A percentile compares a stretch with the other conserved stretches of the same genome.
phyloP scores from a whole-genome alignment of 2,888 invertebrate species.

The Tetragnatha montana region DNA sequence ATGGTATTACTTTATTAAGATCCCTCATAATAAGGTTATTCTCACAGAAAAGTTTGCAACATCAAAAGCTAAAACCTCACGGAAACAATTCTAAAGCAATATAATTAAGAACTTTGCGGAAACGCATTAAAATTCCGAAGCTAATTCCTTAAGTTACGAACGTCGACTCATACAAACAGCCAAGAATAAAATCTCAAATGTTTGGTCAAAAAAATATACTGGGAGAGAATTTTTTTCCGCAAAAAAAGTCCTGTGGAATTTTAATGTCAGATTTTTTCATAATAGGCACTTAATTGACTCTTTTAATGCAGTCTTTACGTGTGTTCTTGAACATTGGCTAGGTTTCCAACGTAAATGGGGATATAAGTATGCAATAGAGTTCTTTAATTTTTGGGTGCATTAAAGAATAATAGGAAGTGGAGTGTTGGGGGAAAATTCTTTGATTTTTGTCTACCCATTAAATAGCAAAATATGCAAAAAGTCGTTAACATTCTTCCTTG shows the following conservation, averaged over 20 bases:
- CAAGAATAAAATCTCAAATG: conserved; percentile 50
- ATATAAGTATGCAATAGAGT: conserved; percentile 26
- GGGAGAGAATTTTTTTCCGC: not conserved
- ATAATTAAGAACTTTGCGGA: conserved; percentile 68
- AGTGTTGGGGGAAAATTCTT: conserved; percentile 13
- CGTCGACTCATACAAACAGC: conserved; percentile 7
- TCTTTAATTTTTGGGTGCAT: conserved; percentile 24
- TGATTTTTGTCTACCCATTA: conserved; percentile 27
- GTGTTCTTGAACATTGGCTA: not conserved
- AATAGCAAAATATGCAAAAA: not conserved
- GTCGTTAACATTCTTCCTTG: conserved; percentile 14
- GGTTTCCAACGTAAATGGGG: conserved; percentile 33
- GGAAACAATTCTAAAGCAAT: conserved; percentile 61
- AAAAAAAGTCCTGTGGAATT: conserved; percentile 51
- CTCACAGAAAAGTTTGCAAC: not conserved
- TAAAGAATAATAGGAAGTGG: conserved; percentile 10
- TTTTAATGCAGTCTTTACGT: conserved; percentile 46
- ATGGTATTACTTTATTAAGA: too few species aligned
- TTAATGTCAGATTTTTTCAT: conserved; percentile 62
- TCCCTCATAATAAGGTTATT: not conserved
- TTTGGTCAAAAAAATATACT: conserved; percentile 5
- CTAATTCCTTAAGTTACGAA: conserved; percentile 55
- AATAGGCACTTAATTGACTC: conserved; percentile 70
- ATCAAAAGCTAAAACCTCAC: not conserved
- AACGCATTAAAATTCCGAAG: conserved; percentile 69